Base-by-base conservation (phyloP, 2,113 vertebrate species). In the Podarcis cretensis region DNA sequence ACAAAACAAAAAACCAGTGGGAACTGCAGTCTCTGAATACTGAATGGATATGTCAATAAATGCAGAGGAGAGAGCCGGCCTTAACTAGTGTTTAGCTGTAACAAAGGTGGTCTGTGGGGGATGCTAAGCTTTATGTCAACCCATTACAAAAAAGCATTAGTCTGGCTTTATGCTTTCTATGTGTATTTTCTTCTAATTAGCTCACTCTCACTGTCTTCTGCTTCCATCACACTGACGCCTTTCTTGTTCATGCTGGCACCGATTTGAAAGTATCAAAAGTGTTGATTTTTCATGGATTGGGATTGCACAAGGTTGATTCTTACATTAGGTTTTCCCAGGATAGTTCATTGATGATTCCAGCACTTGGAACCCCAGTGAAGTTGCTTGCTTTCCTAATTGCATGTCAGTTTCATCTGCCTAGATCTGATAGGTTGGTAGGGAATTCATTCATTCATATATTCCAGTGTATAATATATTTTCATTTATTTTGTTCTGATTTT, bases 81-180 rank as follows among this genome's bases (percentile, higher is more conserved):
- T 74, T 9, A 18, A 27, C 5, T 89, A 73, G 80, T 0, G 0
- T 32, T 75, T 83, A 59, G n/a, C 25, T 21, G 2, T 0, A 48
- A 0, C 27, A 43, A 2, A 0, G 54, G 0, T 10, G 0, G 8
- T 0, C 0, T 2, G n/a, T 1, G 23, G 57, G 83, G 1, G 0
- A 13, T 59, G 68, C 76, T 25, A 0, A 54, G 2, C 63, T 13
- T 82, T 18, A 59, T 20, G 23, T 37, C 32, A 40, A 0, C 9
- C 66, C 35, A 10, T 48, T n/a, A 35, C 73, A 35, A 59, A 21
- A 40, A 27, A 2, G 16, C 40, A 30, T 23, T 74, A 32, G 6
- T 63, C 0, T 54, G 1, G 10, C 71, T 83, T 71, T 37, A 0
- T 16, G 13, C n/a, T 2, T 73, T 81, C 78, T 2, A 16, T 18